phyloP scores from a whole-genome alignment of 2,888 invertebrate species.

The Notodonta ziczac region DNA sequence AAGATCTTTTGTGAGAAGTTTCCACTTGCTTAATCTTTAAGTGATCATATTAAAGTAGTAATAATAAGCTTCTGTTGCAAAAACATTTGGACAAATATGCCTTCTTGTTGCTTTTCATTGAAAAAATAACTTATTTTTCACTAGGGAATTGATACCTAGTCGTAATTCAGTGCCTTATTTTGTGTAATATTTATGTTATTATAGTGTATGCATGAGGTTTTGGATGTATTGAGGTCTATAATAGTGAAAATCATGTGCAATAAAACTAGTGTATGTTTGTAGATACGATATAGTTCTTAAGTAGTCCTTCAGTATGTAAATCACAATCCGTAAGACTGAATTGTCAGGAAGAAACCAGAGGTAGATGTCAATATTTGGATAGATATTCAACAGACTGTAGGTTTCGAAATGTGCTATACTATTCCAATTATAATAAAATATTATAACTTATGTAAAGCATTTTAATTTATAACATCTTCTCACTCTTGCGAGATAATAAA shows the following conservation, averaged over 20 bases:
- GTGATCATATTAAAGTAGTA: not conserved
- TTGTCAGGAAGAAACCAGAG: slow-evolving; percentile 7
- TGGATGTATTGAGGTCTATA: slow-evolving; percentile 10
- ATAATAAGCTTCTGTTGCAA: slow-evolving; percentile 5
- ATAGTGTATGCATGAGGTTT: slow-evolving; percentile 8
- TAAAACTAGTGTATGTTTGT: slow-evolving; percentile 14
- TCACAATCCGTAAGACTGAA: slow-evolving; percentile 40
- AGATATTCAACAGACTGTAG: slow-evolving; percentile 12
- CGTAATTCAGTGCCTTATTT: slow-evolving; percentile 68
- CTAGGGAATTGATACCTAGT: slow-evolving; percentile 53
- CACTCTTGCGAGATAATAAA: too few species aligned
- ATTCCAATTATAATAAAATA: slow-evolving; percentile 27
- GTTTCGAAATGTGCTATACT: slow-evolving; percentile 23
- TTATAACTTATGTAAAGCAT: slow-evolving; percentile 8
- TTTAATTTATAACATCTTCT: not conserved
- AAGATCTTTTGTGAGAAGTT: too few species aligned
- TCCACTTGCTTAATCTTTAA: not conserved
- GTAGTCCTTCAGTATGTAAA: slow-evolving; percentile 22
- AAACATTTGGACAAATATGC: not conserved
- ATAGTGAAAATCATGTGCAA: slow-evolving; percentile 13
- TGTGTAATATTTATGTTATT: slow-evolving; percentile 26
- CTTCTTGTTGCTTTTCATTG: not conserved
- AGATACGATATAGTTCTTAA: slow-evolving; percentile 32
- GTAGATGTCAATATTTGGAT: not conserved
- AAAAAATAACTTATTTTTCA: not conserved